Evolutionary conservation across 2,113 vertebrate species (phyloP).

Genomic region (Leucosticte australis): DNA sequence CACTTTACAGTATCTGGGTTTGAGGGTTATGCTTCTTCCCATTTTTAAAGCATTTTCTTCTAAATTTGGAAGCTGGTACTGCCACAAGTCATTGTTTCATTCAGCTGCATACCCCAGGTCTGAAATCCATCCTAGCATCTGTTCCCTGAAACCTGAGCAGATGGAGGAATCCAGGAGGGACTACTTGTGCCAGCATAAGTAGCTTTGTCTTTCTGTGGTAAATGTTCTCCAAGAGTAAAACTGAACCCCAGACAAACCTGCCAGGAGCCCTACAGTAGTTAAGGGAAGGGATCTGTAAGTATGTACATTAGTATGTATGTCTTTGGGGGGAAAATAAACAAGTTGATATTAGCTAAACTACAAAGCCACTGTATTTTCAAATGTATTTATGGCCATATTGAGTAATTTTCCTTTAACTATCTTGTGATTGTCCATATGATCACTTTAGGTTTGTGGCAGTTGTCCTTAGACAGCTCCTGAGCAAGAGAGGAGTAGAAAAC

Average conservation of each 20-base stretch:
- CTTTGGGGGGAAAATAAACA: neutral
- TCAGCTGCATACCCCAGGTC: neutral
- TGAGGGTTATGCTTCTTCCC: neutral
- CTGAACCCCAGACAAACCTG: neutral
- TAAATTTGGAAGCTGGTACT: neutral
- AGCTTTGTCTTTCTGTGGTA: neutral
- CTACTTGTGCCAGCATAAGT: neutral
- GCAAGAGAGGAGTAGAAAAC: neutral
- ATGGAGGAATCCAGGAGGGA: constrained; percentile 15
- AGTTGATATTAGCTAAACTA: neutral
- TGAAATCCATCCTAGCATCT: constrained; percentile 33
- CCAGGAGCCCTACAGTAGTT: neutral
- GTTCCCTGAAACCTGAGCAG: constrained; percentile 33
- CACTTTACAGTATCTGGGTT: neutral
- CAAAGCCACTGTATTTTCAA: neutral
- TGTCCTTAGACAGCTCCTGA: neutral
- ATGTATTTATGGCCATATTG: neutral
- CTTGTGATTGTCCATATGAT: neutral
- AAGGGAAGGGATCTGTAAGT: neutral
- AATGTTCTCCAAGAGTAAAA: neutral
- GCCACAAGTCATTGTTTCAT: neutral
- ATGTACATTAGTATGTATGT: too few species aligned
- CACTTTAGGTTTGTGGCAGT: neutral
- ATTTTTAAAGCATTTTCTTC: neutral
- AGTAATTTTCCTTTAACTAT: neutral